Percentiles rank a stretch among this genome's conserved stretches.
These are phyloP conservation scores for Mimumesa dahlbomi DNA, from an alignment of 2,888 invertebrate species.

Conservation along the genomic window DNA sequence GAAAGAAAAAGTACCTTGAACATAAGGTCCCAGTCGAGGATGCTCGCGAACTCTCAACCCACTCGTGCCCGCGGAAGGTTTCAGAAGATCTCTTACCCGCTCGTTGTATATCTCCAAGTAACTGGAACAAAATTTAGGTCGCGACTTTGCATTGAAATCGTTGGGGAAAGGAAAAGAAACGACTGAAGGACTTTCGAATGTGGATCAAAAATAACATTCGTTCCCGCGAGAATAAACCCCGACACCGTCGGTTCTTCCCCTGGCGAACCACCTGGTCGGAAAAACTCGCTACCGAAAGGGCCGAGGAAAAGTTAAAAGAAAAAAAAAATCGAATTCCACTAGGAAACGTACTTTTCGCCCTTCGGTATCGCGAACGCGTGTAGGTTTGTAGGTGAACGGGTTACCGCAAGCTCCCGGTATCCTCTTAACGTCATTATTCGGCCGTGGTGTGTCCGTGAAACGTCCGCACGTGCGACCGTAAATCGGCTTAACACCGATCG, in stretches of 20 bases:
- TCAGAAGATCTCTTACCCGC: slow-evolving; percentile 87
- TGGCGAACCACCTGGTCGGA: too few species aligned
- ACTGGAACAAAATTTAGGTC: slow-evolving; percentile 57
- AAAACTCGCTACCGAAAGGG: too few species aligned
- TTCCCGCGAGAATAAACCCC: too few species aligned
- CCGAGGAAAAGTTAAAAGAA: too few species aligned
- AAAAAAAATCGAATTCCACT: too few species aligned
- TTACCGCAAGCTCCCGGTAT: slow-evolving; percentile 48
- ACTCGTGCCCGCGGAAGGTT: slow-evolving; percentile 73
- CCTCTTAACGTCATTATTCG: slow-evolving; percentile 64
- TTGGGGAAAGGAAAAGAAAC: too few species aligned
- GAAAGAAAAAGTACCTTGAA: slow-evolving; percentile 87
- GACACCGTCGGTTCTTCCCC: too few species aligned
- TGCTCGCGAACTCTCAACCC: slow-evolving; percentile 89
- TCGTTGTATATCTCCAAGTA: slow-evolving; percentile 84
- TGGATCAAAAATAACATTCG: too few species aligned
- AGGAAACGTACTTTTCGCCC: slow-evolving; percentile 20
- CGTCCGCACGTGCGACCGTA: slow-evolving; percentile 55
- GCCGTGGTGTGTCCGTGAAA: slow-evolving; percentile 49
- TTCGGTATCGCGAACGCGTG: too few species aligned
- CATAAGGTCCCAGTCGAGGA: slow-evolving; percentile 89
- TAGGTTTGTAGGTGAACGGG: slow-evolving; percentile 28
- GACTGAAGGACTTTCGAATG: too few species aligned
- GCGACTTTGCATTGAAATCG: background rate
- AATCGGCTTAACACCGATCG: slow-evolving; percentile 65